phyloP scores from a whole-genome alignment of 2,113 vertebrate species.

The Dissostichus mawsoni region DNA sequence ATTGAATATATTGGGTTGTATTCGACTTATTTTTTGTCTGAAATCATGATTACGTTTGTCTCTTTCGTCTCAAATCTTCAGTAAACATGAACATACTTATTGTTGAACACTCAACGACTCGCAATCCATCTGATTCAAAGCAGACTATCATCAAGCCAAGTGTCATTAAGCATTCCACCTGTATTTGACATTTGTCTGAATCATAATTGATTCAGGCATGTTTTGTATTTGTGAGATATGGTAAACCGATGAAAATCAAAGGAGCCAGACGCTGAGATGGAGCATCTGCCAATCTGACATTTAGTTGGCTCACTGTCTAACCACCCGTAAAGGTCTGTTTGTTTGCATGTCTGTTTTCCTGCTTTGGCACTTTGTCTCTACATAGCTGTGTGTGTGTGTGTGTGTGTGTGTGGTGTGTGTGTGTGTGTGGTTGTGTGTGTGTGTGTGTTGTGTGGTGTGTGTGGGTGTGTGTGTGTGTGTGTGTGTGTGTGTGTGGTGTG shows the following conservation, averaged over 20 bases:
- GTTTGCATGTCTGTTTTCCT: slow-evolving; percentile 50
- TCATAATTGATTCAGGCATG: slow-evolving; percentile 59
- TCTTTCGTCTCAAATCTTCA: slow-evolving; percentile 19
- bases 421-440: not conserved
- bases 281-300: slow-evolving; percentile 74
- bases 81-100: slow-evolving; percentile 31
- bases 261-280: slow-evolving; percentile 44
- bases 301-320: slow-evolving; percentile 63
- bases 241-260: slow-evolving; percentile 72
- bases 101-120: slow-evolving; percentile 25
- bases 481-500: not conserved
- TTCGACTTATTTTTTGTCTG: not conserved
- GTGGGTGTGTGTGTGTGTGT: slow-evolving; percentile 7
- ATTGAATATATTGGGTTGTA: not conserved
- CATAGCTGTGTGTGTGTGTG: not conserved
- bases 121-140: slow-evolving; percentile 27
- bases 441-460: slow-evolving; percentile 6
- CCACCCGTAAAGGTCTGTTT: slow-evolving; percentile 64
- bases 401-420: slow-evolving; percentile 6
- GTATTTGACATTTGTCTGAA: slow-evolving; percentile 66
- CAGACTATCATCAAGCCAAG: slow-evolving; percentile 36
- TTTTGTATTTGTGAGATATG: slow-evolving; percentile 53
- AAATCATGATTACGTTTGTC: not conserved
- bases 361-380: slow-evolving; percentile 15
- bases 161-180: slow-evolving; percentile 54